Conservation (phyloP, 1,140 invertebrate species). For the Solenopsis fugax region DNA sequence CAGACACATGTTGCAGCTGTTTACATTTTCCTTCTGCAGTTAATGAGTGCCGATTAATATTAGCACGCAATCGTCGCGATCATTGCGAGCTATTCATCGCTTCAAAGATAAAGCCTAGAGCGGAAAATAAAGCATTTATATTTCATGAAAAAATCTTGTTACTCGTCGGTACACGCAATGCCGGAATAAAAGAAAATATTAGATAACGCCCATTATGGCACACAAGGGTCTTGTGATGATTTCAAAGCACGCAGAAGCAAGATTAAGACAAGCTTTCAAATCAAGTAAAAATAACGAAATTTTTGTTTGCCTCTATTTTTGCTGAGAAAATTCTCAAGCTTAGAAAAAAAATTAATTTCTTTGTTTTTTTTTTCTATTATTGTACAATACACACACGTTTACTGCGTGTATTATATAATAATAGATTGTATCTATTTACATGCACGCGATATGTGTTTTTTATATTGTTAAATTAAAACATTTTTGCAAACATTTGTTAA, state of each 20-base stretch:
- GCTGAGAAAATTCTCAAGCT: neutral
- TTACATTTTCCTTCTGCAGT: slow-evolving; percentile 54
- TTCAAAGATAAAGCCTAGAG: neutral
- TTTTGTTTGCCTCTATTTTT: neutral
- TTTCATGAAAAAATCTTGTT: neutral
- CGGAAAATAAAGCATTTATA: neutral
- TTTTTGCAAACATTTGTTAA: neutral
- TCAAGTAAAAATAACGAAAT: neutral
- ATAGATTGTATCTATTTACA: neutral
- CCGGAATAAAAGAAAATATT: slow-evolving; percentile 16
- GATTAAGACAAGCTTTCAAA: neutral
- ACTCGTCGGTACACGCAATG: neutral
- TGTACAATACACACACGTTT: neutral
- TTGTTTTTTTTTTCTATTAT: neutral
- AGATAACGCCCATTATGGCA: neutral
- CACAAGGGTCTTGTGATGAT: neutral
- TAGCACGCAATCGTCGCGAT: slow-evolving; percentile 42
- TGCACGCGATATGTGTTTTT: neutral
- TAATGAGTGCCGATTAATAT: slow-evolving; percentile 59
- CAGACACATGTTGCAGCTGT: slow-evolving; percentile 48
- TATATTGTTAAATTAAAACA: slow-evolving; percentile 1
- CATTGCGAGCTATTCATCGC: neutral
- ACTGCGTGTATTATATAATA: neutral
- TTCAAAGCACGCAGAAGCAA: neutral
- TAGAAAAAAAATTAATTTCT: neutral